Conservation (phyloP, 2,797 vertebrate genomes). For the Rhabdophis nuchalis region DNA sequence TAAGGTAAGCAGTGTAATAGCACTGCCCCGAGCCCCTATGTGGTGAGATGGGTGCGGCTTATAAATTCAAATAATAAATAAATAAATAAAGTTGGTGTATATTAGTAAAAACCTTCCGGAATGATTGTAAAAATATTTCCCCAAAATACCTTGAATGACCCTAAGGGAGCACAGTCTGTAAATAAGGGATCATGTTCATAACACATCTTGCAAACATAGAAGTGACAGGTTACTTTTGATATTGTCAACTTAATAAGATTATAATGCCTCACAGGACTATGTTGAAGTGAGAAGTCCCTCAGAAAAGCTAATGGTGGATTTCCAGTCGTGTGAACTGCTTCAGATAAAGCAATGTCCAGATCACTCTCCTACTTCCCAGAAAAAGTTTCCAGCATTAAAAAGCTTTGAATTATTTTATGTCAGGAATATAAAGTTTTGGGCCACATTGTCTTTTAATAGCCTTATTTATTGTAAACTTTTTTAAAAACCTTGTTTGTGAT, state of each 20-base stretch:
- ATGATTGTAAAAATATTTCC: background rate
- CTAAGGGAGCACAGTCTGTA: background rate
- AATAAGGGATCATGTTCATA: background rate
- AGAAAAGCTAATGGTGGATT: background rate
- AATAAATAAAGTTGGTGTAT: background rate
- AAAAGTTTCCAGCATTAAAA: background rate
- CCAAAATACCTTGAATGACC: background rate
- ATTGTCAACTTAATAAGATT: background rate
- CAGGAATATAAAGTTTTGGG: background rate
- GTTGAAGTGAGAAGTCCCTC: background rate
- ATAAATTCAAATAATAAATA: too few species aligned
- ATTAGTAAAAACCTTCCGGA: background rate
- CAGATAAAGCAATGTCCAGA: background rate
- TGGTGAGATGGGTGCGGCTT: too few species aligned
- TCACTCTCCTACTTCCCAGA: background rate
- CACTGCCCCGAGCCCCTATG: too few species aligned
- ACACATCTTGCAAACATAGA: background rate
- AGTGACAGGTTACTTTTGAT: background rate
- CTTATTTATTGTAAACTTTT: background rate
- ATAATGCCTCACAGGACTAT: background rate
- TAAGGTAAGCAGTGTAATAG: background rate
- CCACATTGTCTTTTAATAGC: background rate
- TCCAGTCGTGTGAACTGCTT: background rate
- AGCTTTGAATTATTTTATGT: background rate
- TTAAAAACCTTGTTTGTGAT: background rate